Conservation (phyloP, 2,113 vertebrate species). For the Uria lomvia region DNA sequence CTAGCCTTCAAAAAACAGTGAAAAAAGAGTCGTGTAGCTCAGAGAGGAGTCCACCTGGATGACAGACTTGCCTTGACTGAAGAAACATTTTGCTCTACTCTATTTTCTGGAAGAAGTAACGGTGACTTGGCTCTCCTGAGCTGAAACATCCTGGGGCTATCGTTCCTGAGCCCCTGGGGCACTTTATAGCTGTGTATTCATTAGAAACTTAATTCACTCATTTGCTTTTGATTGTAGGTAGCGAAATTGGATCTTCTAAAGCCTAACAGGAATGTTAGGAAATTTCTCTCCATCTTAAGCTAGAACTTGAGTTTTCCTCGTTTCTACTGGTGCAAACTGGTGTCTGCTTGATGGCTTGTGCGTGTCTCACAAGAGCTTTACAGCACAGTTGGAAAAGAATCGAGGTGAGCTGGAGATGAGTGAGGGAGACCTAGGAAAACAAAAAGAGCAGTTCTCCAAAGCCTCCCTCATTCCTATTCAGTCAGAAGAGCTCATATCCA, state of each 20-base stretch:
- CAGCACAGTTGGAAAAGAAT: neutral
- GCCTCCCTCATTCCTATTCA: slow-evolving; percentile 1
- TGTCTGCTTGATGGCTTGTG: neutral
- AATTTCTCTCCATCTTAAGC: neutral
- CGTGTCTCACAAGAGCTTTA: neutral
- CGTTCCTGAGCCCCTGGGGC: neutral
- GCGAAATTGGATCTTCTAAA: neutral
- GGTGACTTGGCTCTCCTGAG: neutral
- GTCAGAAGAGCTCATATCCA: neutral
- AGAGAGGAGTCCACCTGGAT: neutral
- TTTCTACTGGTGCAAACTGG: neutral
- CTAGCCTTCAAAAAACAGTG: neutral
- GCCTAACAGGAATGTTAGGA: neutral
- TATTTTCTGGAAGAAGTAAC: neutral
- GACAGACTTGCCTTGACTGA: neutral
- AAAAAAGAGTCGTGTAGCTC: neutral
- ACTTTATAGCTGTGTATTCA: neutral
- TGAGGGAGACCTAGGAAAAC: neutral
- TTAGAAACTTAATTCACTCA: neutral
- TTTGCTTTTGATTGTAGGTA: neutral
- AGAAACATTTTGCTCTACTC: neutral
- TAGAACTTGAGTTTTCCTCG: neutral
- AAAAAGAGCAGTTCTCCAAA: neutral
- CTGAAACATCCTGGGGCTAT: neutral
- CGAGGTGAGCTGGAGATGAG: neutral